These are phyloP conservation scores for Trileptium ribeirensis DNA, from an alignment of 2,888 invertebrate species.

Conservation along the genomic window DNA sequence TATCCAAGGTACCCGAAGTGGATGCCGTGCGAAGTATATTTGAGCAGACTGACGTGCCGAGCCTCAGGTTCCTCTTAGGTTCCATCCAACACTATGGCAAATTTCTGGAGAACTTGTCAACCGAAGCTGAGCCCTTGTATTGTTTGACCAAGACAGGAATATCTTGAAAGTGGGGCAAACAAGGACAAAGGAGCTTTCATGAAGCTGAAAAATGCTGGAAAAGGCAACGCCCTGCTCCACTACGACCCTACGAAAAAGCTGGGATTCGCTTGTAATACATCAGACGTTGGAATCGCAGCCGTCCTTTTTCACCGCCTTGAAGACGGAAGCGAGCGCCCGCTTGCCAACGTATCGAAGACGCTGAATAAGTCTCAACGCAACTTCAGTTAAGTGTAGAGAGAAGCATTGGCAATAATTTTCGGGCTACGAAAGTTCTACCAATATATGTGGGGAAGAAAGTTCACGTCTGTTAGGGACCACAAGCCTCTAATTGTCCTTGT, in stretches of 20 bases:
- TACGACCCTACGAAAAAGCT: background rate
- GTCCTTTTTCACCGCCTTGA: conserved; percentile 30
- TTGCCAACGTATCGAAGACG: conserved; percentile 37
- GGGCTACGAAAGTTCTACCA: conserved; percentile 38
- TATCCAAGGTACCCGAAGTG: conserved; percentile 21
- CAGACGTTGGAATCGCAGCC: conserved; percentile 18
- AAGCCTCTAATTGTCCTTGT: conserved; percentile 34
- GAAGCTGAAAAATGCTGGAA: background rate
- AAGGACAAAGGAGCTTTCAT: background rate
- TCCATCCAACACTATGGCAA: background rate
- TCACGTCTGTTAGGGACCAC: conserved; percentile 34
- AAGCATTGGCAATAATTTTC: conserved; percentile 36
- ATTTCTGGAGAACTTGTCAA: background rate
- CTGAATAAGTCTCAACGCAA: conserved; percentile 32
- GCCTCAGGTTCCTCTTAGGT: background rate
- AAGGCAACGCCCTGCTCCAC: background rate
- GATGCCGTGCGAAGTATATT: conserved; percentile 26
- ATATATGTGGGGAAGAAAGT: conserved; percentile 35
- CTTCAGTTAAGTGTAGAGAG: conserved; percentile 39
- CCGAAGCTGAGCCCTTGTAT: background rate
- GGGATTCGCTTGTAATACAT: conserved; percentile 11
- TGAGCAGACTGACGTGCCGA: background rate
- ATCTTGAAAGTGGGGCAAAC: background rate
- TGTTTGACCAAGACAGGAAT: background rate
- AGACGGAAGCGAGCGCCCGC: conserved; percentile 29